Evolutionary conservation across 2,113 vertebrate species (phyloP).

Genomic region (Leptocoma aspasia): DNA sequence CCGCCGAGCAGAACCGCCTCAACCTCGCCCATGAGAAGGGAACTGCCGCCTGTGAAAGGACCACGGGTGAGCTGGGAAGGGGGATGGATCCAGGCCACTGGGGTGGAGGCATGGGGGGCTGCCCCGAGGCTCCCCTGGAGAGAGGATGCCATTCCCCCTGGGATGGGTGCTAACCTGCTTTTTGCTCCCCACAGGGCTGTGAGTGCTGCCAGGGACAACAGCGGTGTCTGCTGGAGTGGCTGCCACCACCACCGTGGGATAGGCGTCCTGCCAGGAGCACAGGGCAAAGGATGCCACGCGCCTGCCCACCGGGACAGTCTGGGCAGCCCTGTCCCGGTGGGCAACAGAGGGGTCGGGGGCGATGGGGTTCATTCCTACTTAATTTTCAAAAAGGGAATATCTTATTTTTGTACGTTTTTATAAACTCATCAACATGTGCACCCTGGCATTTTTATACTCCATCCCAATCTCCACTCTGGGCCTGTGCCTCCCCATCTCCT

Average conservation of each 20-base stretch:
- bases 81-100: accelerated
- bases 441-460: slow-evolving; percentile 40
- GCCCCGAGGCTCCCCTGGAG: not conserved
- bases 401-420: slow-evolving; percentile 63
- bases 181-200: slow-evolving; percentile 30
- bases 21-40: slow-evolving; percentile 86
- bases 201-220: not conserved
- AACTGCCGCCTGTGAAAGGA: slow-evolving; percentile 68
- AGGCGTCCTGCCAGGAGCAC: not conserved
- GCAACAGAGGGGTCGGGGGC: not conserved
- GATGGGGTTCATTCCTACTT: slow-evolving; percentile 2
- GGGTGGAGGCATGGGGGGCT: not conserved
- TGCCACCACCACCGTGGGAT: not conserved
- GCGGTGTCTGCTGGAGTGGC: not conserved
- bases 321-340: not conserved
- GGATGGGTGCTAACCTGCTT: not conserved
- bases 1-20: slow-evolving; percentile 84
- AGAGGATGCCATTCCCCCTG: not conserved
- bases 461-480: not conserved
- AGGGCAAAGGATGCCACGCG: not conserved
- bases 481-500: not conserved
- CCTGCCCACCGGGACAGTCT: not conserved
- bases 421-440: not conserved
- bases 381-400: slow-evolving; percentile 50
- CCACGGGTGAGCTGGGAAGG: not conserved